Conservation (phyloP, 2,888 invertebrate genomes). For the Nomada hirtipes region DNA sequence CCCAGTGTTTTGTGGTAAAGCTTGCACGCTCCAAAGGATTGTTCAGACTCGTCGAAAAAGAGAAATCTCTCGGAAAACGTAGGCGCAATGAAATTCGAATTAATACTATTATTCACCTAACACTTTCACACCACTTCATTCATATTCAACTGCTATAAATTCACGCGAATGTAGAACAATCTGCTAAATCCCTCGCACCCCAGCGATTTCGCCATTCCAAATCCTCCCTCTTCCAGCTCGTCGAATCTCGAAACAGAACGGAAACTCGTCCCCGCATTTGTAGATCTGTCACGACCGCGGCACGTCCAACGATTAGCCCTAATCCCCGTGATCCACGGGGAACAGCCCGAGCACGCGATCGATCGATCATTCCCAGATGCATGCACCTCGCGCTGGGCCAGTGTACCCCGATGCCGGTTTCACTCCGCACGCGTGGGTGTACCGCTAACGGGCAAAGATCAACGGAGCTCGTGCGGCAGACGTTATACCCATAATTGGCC, state of each 20-base stretch:
- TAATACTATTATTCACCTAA: too few species aligned
- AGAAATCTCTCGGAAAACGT: too few species aligned
- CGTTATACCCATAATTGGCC: slow-evolving; percentile 78
- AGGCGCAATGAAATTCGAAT: too few species aligned
- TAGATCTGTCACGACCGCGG: not conserved
- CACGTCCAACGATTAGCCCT: slow-evolving; percentile 27
- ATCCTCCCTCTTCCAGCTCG: not conserved
- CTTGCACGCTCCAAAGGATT: too few species aligned
- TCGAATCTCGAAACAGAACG: not conserved
- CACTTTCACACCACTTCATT: too few species aligned
- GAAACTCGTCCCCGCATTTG: not conserved
- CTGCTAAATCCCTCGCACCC: too few species aligned
- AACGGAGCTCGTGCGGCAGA: slow-evolving; percentile 69
- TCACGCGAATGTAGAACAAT: too few species aligned
- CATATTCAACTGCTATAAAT: too few species aligned
- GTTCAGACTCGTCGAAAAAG: too few species aligned
- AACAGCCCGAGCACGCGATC: slow-evolving; percentile 43
- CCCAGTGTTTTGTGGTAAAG: too few species aligned
- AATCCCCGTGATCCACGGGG: slow-evolving; percentile 35
- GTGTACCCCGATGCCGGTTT: slow-evolving; percentile 38
- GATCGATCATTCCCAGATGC: slow-evolving; percentile 55
- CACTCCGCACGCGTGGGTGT: slow-evolving; percentile 69
- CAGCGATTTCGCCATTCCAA: not conserved
- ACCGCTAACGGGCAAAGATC: slow-evolving; percentile 69
- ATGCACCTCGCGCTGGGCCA: slow-evolving; percentile 17